phyloP scores from a whole-genome alignment of 2,888 invertebrate species.

The Scotopteryx bipunctaria region DNA sequence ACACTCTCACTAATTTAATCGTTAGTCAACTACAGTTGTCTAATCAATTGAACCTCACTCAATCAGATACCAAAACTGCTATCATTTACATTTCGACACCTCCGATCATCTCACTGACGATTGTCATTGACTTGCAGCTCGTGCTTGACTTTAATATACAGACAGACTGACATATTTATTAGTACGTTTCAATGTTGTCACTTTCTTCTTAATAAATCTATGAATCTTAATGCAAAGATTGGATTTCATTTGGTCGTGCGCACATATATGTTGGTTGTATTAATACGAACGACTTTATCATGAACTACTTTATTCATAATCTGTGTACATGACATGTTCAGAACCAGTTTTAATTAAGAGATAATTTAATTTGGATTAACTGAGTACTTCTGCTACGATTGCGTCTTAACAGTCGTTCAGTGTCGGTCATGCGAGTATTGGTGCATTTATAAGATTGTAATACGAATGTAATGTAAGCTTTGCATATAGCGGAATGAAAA shows the following conservation, averaged over 20 bases:
- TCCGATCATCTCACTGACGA: slow-evolving; percentile 33
- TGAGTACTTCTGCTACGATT: slow-evolving; percentile 28
- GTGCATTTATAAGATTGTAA: slow-evolving; percentile 16
- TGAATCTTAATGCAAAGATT: slow-evolving; percentile 6
- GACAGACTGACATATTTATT: slow-evolving; percentile 22
- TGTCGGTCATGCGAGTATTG: slow-evolving; percentile 17
- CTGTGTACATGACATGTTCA: slow-evolving; percentile 34
- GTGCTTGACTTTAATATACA: slow-evolving; percentile 29
- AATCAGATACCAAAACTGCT: slow-evolving; percentile 33
- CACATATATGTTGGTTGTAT: slow-evolving; percentile 22
- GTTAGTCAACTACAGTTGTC: slow-evolving; percentile 34
- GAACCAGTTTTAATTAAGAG: slow-evolving; percentile 39
- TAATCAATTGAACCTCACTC: slow-evolving; percentile 36
- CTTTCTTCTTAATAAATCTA: slow-evolving; percentile 10
- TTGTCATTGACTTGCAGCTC: slow-evolving; percentile 34
- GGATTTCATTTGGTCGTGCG: slow-evolving; percentile 15
- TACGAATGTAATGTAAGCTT: slow-evolving; percentile 6
- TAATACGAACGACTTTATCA: slow-evolving; percentile 31
- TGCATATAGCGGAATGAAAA: slow-evolving; percentile 2
- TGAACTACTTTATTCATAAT: slow-evolving; percentile 37
- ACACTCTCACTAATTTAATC: slow-evolving; percentile 25
- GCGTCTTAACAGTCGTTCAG: slow-evolving; percentile 27
- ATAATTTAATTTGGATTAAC: slow-evolving; percentile 40
- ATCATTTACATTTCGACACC: slow-evolving; percentile 40
- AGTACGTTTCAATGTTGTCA: slow-evolving; percentile 12